Evolutionary conservation across 1,140 invertebrate species (phyloP).

Genomic region (Lineus longissimus): DNA sequence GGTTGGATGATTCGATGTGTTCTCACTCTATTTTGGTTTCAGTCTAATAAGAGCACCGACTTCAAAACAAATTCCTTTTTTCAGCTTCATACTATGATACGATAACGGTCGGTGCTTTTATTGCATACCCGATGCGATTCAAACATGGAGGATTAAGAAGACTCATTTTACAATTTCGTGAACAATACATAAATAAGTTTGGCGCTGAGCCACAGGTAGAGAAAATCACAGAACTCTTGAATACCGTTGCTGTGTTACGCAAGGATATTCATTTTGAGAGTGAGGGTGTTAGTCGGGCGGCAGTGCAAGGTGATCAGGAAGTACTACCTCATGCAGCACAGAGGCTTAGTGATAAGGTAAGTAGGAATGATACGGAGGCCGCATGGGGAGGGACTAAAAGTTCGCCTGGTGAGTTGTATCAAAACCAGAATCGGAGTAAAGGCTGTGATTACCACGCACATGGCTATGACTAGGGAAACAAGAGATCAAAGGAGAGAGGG

Average conservation of each 20-base stretch:
- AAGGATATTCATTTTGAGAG: background rate
- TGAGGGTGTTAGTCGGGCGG: constrained; percentile 12
- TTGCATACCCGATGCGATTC: constrained; percentile 78
- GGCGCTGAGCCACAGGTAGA: constrained; percentile 33
- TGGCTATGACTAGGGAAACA: too few species aligned
- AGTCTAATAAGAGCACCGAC: too few species aligned
- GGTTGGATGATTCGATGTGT: too few species aligned
- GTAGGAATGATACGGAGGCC: too few species aligned
- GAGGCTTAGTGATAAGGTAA: constrained; percentile 16
- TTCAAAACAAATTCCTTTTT: constrained; percentile 54
- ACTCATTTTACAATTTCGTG: constrained; percentile 75
- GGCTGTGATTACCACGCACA: too few species aligned
- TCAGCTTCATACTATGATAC: constrained; percentile 83
- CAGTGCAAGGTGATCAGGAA: constrained; percentile 10
- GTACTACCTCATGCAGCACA: constrained; percentile 22
- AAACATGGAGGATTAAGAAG: constrained; percentile 82
- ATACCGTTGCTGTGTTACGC: constrained; percentile 23
- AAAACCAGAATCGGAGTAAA: too few species aligned
- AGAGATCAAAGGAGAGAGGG: too few species aligned
- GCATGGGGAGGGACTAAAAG: too few species aligned
- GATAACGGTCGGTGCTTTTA: constrained; percentile 87
- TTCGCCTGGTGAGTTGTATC: too few species aligned
- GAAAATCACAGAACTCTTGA: constrained; percentile 36
- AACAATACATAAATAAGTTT: constrained; percentile 50
- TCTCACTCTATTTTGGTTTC: too few species aligned